phyloP scores from a whole-genome alignment of 2,113 vertebrate genomes.

The Elgaria multicarinata region DNA sequence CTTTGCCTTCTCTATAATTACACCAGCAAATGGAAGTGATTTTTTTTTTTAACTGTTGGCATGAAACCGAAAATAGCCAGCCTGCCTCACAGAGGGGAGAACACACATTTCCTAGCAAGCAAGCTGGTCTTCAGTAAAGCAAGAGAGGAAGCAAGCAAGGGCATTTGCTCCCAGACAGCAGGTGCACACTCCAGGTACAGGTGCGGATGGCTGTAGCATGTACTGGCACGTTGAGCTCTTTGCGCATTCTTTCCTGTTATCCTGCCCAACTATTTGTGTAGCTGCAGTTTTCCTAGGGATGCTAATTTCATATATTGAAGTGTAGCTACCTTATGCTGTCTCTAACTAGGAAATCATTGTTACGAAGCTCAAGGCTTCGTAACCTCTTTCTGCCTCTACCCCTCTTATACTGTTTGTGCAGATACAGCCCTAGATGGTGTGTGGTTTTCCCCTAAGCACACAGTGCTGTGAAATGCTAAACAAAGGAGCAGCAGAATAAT shows the following conservation, averaged over 20 bases:
- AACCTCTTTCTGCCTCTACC: not conserved
- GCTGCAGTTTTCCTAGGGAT: constrained; percentile 33
- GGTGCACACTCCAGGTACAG: constrained; percentile 9
- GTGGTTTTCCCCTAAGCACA: not conserved
- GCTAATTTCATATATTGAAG: not conserved
- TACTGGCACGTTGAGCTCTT: not conserved
- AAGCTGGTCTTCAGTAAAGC: not conserved
- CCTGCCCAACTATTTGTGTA: not conserved
- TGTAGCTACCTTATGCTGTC: not conserved
- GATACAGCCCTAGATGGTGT: not conserved
- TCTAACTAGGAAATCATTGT: not conserved
- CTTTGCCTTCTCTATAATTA: constrained; percentile 32
- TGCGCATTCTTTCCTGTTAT: not conserved
- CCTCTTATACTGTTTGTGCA: not conserved
- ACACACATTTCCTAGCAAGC: not conserved
- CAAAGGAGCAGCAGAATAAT: not conserved
- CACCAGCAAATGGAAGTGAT: constrained; percentile 30
- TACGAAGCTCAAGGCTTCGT: not conserved
- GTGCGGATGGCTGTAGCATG: constrained; percentile 7
- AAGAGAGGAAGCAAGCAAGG: not conserved
- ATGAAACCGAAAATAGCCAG: not conserved
- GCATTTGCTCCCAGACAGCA: not conserved
- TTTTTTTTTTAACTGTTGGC: not conserved
- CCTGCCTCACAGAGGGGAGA: not conserved
- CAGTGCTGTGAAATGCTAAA: not conserved